A percentile compares a stretch with the other conserved stretches of the same genome.
These are phyloP conservation scores for Hippocampus mohnikei DNA, from an alignment of 2,113 vertebrate genomes.

Conservation along the genomic window DNA sequence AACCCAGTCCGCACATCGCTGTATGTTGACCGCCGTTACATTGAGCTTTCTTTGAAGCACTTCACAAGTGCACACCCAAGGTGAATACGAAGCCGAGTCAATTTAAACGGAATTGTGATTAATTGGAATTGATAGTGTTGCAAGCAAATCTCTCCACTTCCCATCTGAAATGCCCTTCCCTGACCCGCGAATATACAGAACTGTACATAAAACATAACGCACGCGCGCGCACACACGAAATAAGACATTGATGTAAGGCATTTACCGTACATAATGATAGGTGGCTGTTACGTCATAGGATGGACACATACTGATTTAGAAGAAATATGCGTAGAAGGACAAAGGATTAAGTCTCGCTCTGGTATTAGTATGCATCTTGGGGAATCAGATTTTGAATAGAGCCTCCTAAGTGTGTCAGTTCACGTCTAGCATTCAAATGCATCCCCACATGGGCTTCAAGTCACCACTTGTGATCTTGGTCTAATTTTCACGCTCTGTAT, in stretches of 20 bases:
- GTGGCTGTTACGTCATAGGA: constrained; percentile 10
- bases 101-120: constrained; percentile 63
- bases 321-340: constrained; percentile 35
- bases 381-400: not conserved
- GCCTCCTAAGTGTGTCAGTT: not conserved
- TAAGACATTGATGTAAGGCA: constrained; percentile 8
- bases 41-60: constrained; percentile 20
- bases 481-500: not conserved
- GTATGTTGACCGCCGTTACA: constrained; percentile 12
- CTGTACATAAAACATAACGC: not conserved
- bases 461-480: not conserved
- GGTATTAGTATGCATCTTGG: constrained; percentile 3
- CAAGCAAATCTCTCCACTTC: constrained; percentile 31
- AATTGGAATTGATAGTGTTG: constrained; percentile 58
- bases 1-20: constrained; percentile 6
- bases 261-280: constrained; percentile 32
- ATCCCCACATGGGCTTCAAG: not conserved
- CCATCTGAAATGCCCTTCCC: constrained; percentile 18
- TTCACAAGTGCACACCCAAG: constrained; percentile 44
- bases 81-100: constrained; percentile 54
- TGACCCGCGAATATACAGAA: not conserved
- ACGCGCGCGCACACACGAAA: not conserved
- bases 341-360: constrained; percentile 13
- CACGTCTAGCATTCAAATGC: not conserved
- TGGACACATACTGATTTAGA: not conserved